phyloP scores from a whole-genome alignment of 2,113 vertebrate genomes.

The Caranx ignobilis region DNA sequence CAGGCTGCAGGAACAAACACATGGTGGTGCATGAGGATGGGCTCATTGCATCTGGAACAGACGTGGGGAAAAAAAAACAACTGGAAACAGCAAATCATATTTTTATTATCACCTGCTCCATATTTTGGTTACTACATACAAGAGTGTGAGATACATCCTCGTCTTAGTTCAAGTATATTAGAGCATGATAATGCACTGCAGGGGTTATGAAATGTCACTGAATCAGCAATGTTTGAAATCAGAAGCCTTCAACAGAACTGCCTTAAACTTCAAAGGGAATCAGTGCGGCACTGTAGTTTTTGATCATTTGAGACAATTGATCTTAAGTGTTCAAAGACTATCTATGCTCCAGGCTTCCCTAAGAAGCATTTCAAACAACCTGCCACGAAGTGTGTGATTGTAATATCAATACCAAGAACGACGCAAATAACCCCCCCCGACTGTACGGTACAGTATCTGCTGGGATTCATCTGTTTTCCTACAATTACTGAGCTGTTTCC shows the following conservation, averaged over 20 bases:
- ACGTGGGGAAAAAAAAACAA: not conserved
- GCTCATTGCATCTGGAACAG: not conserved
- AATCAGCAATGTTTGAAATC: slow-evolving; percentile 76
- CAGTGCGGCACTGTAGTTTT: slow-evolving; percentile 64
- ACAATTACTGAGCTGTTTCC: slow-evolving; percentile 20
- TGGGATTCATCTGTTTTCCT: slow-evolving; percentile 27
- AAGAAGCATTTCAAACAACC: slow-evolving; percentile 59
- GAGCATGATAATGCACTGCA: slow-evolving; percentile 44
- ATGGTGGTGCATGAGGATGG: not conserved
- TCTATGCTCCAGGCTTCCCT: slow-evolving; percentile 72
- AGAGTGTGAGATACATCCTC: slow-evolving; percentile 19
- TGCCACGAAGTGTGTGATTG: slow-evolving; percentile 65
- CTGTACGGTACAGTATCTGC: slow-evolving; percentile 20
- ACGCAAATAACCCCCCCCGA: slow-evolving; percentile 43
- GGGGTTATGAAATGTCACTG: slow-evolving; percentile 68
- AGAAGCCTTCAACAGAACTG: slow-evolving; percentile 60
- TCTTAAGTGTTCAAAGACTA: slow-evolving; percentile 77
- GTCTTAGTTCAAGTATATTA: slow-evolving; percentile 57
- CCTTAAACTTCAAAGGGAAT: slow-evolving; percentile 75
- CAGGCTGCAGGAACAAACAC: no score
- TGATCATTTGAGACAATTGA: slow-evolving; percentile 80
- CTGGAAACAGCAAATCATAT: not conserved
- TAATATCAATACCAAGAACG: slow-evolving; percentile 66
- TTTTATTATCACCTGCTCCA: not conserved
- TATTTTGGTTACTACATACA: not conserved